Percentiles rank a stretch among this genome's conserved stretches.
These are phyloP conservation scores for Numenius phaeopus DNA, from an alignment of 2,797 vertebrate genomes.

Conservation along the genomic window DNA sequence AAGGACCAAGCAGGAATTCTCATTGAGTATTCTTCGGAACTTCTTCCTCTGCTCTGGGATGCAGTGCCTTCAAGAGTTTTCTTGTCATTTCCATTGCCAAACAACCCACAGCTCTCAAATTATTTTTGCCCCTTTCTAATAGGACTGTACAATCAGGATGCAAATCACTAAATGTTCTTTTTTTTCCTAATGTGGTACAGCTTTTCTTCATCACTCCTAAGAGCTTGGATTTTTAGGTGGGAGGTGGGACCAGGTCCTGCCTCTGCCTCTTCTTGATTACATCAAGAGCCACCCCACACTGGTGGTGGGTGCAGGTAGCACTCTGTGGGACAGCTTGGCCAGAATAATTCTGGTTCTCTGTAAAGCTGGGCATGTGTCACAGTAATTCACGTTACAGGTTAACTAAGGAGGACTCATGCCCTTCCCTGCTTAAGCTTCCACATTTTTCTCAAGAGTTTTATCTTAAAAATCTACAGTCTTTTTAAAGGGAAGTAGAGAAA, in stretches of 20 bases:
- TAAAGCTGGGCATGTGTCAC: not conserved
- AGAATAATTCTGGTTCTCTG: not conserved
- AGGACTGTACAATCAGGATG: not conserved
- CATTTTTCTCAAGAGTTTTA: not conserved
- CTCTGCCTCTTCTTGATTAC: not conserved
- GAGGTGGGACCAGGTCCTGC: not conserved
- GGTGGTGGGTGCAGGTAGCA: not conserved
- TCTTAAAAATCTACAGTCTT: not conserved
- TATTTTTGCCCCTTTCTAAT: not conserved
- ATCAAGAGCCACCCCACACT: not conserved
- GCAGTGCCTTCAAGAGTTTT: not conserved
- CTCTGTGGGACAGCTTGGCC: rapidly evolving
- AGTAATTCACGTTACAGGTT: not conserved
- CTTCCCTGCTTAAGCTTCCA: not conserved
- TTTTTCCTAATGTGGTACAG: not conserved
- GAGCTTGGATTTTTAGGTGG: not conserved
- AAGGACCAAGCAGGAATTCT: not conserved
- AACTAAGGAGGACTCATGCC: not conserved
- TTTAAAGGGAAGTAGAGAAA: not conserved
- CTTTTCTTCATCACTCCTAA: not conserved
- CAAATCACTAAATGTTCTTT: not conserved
- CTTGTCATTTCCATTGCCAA: not conserved
- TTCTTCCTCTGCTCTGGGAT: not conserved
- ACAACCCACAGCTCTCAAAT: not conserved
- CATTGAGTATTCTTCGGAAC: not conserved